Percentiles rank a stretch among this genome's conserved stretches.
These are phyloP conservation scores for Tetragonisca angustula DNA, from an alignment of 2,888 invertebrate genomes.

Conservation along the genomic window DNA sequence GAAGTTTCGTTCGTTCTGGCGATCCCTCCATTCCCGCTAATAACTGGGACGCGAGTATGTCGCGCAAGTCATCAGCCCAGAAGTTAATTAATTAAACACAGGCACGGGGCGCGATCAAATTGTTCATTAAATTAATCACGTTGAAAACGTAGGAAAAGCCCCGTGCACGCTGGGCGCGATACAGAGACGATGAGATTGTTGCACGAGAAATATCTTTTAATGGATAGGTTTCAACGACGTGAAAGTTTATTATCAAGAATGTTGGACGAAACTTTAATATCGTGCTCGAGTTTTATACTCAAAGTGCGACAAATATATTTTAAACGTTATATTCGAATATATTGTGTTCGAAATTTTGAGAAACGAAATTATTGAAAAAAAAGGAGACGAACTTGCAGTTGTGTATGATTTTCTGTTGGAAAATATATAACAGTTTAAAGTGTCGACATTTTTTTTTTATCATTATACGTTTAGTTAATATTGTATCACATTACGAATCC, in stretches of 20 bases:
- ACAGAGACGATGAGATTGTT: neutral
- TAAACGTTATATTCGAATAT: too few species aligned
- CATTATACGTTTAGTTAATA: too few species aligned
- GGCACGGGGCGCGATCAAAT: conserved; percentile 11
- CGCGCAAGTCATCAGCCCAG: neutral
- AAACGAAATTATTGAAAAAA: too few species aligned
- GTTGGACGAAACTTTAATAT: too few species aligned
- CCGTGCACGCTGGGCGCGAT: neutral
- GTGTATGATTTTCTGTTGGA: too few species aligned
- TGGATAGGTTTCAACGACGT: too few species aligned
- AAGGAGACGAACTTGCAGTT: too few species aligned
- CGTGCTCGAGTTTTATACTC: neutral
- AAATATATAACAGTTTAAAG: too few species aligned
- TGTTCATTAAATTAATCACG: conserved; percentile 41
- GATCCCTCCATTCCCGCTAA: conserved; percentile 9
- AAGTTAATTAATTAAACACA: conserved; percentile 39
- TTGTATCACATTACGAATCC: too few species aligned
- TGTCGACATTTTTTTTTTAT: too few species aligned
- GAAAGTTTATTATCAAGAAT: too few species aligned
- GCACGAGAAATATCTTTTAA: neutral
- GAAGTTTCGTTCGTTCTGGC: neutral
- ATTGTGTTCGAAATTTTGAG: too few species aligned
- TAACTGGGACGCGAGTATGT: neutral
- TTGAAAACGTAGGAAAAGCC: conserved; percentile 7
- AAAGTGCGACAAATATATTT: neutral